Base-by-base conservation (phyloP, 2,113 vertebrate species). In the Pithys albifrons region DNA sequence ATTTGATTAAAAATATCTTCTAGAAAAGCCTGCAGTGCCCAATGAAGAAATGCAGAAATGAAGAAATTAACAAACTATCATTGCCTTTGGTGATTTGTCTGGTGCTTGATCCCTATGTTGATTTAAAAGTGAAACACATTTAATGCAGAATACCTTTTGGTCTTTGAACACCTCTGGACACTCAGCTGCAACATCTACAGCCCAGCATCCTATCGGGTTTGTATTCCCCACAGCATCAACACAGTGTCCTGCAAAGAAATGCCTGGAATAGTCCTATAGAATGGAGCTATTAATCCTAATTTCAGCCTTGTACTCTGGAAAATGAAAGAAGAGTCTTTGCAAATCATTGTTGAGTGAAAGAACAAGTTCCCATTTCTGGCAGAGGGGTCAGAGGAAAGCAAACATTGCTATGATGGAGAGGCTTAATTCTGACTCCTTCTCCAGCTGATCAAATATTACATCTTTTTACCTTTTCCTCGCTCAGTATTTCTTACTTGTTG, bases 1-100 rank as follows among this genome's bases (percentile, higher is more conserved):
- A 90, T 91, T 75, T 92, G 92, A 96, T 65, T 94, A 46, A 84
- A 90, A 77, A 59, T 43, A 54, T 58, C 69, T 92, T 93, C 83
- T 61, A 92, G 72, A 92, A 94, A 93, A 85, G 12, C 52, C 65
- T 86, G 41, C 48, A 33, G 35, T 45, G 12, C 77, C 61, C 43
- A 49, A 55, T 35, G 22, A 83, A 76, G 51, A 39, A 67, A 64
- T n/a, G 18, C 78, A 89, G 61, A 35, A 73, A 78, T 11, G 22
- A 61, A 79, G 81, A 73, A 85, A 33, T 22, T 19, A 61, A 83
- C 77, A 73, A 85, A 33, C 24, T 29, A 19, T 8, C 28, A 15
- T 28, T 58, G 17, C 48, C 31, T 70, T 71, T 28, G 18, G 72
- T 55, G 12, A 13, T 65, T 76, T 59, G 22, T 22, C 45, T 59